A percentile compares a stretch with the other conserved stretches of the same genome.
phyloP scores from a whole-genome alignment of 2,888 invertebrate genomes.

The Heliconius hortense region DNA sequence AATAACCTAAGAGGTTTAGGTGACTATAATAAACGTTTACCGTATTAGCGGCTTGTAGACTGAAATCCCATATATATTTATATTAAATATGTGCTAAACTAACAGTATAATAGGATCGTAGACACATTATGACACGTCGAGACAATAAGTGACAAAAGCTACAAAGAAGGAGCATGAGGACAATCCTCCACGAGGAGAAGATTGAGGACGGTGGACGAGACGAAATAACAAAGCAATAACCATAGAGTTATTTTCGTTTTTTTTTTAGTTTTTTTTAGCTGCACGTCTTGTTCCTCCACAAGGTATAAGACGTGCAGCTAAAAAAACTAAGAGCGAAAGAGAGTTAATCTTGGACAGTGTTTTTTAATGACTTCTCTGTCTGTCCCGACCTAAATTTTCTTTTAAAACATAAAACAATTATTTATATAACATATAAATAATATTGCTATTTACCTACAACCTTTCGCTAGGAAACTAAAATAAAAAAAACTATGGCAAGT shows the following conservation, averaged over 20 bases:
- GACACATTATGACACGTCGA: too few species aligned
- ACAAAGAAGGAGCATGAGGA: too few species aligned
- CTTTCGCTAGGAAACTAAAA: constrained; percentile 31
- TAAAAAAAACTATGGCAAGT: constrained; percentile 32
- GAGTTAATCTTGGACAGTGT: not conserved
- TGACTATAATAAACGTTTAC: too few species aligned
- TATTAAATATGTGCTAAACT: too few species aligned
- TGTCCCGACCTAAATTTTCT: not conserved
- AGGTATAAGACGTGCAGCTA: not conserved
- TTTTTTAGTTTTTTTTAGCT: too few species aligned
- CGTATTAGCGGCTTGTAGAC: too few species aligned
- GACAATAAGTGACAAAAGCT: too few species aligned
- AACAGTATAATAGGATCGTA: not conserved
- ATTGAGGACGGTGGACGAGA: not conserved
- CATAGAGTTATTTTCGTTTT: not conserved
- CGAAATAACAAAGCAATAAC: not conserved
- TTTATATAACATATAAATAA: constrained; percentile 6
- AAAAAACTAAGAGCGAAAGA: not conserved
- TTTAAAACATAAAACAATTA: not conserved
- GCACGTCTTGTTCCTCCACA: too few species aligned
- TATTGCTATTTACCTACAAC: not conserved
- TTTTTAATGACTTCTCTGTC: not conserved
- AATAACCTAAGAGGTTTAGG: not conserved
- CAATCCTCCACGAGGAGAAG: too few species aligned
- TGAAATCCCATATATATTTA: too few species aligned